A percentile compares a stretch with the other conserved stretches of the same genome.
Conservation (phyloP, 2,888 invertebrate genomes). For the Flexamia atlantica region DNA sequence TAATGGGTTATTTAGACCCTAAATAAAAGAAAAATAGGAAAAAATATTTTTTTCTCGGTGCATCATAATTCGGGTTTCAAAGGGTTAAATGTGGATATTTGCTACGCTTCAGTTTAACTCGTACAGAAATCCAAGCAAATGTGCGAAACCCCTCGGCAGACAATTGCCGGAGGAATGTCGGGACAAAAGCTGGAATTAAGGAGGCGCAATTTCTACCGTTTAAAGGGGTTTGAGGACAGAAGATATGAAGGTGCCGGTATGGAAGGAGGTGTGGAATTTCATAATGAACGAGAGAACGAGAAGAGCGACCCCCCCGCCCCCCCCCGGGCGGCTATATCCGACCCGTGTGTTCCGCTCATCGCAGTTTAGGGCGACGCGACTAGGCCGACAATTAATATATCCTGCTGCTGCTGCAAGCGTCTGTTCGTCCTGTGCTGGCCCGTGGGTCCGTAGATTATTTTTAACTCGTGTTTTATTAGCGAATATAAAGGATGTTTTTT, state of each 20-base stretch:
- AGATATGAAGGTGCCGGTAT: conserved; percentile 14
- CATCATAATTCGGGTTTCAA: too few relatives aligned
- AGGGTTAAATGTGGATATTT: too few relatives aligned
- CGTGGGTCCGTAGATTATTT: too few relatives aligned
- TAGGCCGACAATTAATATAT: too few relatives aligned
- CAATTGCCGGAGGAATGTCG: not conserved
- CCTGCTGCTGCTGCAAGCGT: too few relatives aligned
- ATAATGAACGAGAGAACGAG: not conserved
- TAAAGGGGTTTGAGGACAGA: not conserved
- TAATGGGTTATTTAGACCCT: too few relatives aligned
- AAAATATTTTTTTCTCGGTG: too few relatives aligned
- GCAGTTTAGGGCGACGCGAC: not conserved
- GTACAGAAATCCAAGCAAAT: not conserved
- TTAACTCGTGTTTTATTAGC: too few relatives aligned
- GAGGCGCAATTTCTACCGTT: not conserved
- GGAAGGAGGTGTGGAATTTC: conserved; percentile 28
- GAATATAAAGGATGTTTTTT: too few relatives aligned
- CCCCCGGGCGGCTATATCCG: not conserved
- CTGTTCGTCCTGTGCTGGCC: too few relatives aligned
- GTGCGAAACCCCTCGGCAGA: not conserved
- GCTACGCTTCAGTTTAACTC: too few relatives aligned
- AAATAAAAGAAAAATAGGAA: too few relatives aligned
- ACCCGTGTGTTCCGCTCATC: not conserved
- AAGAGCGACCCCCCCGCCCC: not conserved
- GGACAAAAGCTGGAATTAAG: conserved; percentile 27